A percentile compares a stretch with the other conserved stretches of the same genome.
These are phyloP conservation scores for Drosophila villosipedis DNA, from an alignment of 2,888 invertebrate species.

Conservation along the genomic window DNA sequence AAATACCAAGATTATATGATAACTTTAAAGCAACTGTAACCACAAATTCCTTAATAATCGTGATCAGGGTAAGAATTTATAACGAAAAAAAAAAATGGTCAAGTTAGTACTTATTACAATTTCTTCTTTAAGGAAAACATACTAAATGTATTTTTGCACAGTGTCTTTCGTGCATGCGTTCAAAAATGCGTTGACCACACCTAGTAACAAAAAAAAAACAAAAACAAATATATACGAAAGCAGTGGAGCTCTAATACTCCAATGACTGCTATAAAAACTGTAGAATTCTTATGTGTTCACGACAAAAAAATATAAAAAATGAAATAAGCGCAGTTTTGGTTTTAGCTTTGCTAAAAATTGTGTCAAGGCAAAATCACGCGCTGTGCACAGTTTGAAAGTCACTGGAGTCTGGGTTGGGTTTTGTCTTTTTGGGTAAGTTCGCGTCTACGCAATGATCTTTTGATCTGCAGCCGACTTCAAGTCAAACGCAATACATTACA, in stretches of 20 bases:
- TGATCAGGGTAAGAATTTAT: background rate
- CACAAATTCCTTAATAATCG: background rate
- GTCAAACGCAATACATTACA: conserved; percentile 35
- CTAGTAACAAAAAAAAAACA: conserved; percentile 7
- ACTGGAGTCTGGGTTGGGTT: conserved; percentile 55
- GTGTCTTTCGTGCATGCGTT: conserved; percentile 9
- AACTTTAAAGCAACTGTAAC: background rate
- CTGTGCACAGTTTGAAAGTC: conserved; percentile 75
- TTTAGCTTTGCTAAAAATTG: conserved; percentile 44
- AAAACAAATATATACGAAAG: conserved; percentile 32
- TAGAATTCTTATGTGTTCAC: conserved; percentile 62
- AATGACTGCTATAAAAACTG: conserved; percentile 42
- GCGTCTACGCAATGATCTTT: conserved; percentile 44
- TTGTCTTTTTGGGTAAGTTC: conserved; percentile 33
- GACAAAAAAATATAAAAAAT: conserved; percentile 48
- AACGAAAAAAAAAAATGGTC: background rate
- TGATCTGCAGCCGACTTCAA: conserved; percentile 66
- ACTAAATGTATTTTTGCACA: background rate
- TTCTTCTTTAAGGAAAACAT: background rate
- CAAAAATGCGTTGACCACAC: conserved; percentile 34
- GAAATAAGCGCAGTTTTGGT: conserved; percentile 53
- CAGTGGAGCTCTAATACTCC: conserved; percentile 34
- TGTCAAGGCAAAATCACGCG: conserved; percentile 69
- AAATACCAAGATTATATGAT: background rate
- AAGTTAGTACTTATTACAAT: background rate